Evolutionary conservation across 1,140 invertebrate genomes (phyloP).

Genomic region (Sitodiplosis mosellana): DNA sequence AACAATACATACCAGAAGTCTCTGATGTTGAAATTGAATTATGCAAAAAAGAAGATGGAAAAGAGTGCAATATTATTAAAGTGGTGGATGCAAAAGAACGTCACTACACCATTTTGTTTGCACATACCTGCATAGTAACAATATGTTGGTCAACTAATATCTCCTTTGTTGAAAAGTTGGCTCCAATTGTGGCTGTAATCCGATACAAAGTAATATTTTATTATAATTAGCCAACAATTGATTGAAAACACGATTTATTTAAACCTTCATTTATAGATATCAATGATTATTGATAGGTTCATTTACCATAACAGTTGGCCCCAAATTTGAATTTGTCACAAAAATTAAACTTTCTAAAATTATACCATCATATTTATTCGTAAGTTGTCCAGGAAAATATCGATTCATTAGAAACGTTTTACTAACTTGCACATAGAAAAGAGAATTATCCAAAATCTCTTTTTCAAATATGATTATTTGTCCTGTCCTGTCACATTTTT

Average conservation of each 20-base stretch:
- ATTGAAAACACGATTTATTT: no score
- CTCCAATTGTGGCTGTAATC: constrained; percentile 80
- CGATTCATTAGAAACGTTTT: constrained; percentile 99
- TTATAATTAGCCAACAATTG: no score
- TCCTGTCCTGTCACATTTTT: no score
- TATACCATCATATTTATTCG: constrained; percentile 89
- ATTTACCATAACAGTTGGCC: no score
- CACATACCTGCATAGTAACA: constrained; percentile 90
- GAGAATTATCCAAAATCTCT: no score
- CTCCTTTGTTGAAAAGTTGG: constrained; percentile 99
- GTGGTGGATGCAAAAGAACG: not conserved
- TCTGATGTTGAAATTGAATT: constrained; percentile 39
- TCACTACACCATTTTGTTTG: not conserved
- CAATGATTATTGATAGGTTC: no score
- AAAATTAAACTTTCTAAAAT: no score
- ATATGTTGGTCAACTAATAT: constrained; percentile 95
- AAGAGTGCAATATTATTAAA: not conserved
- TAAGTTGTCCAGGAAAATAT: constrained; percentile 99
- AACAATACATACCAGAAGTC: constrained; percentile 59
- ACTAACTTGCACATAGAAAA: no score
- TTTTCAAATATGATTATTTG: no score
- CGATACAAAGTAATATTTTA: no score
- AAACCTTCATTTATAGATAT: no score
- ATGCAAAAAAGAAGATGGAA: constrained; percentile 1
- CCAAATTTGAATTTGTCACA: no score